Base-by-base conservation (phyloP, 2,113 vertebrate genomes). In the Gallinago media region DNA sequence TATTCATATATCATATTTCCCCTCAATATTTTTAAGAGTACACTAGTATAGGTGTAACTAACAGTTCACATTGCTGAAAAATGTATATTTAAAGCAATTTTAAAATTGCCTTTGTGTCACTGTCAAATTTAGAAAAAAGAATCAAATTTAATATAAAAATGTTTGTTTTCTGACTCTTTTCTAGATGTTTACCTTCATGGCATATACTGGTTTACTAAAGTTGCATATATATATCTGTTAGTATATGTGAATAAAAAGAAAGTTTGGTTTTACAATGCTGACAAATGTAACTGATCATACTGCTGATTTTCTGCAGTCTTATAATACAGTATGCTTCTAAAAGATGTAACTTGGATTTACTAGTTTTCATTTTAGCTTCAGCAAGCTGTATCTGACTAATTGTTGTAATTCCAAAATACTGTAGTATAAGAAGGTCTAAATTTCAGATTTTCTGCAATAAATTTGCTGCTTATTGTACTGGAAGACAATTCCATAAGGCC, bases 21-120 rank as follows among this genome's bases (percentile, higher is more conserved):
- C 0, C 1, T 54, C 2, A 3, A 36, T 71, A 49, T 40, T 49
- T 26, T 1, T 7, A 62, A 15, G 4, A 38, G 6, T 20, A 23
- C 9, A 63, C 26, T 74, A 23, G 21, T 36, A 10, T 17, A 79
- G 5, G 3, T 32, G 18, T 52, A 86, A 85, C 12, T 77, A 78
- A 50, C 58, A 83, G 66, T 80, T 77, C n/a, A 52, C 18, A 66
- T 13, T 26, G 11, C 6, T 70, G 27, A 34, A 85, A 91, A 83
- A 5, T 44, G 52, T 25, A 40, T 59, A 61, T 94, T 61, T 34
- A 74, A 83, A 65, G 11, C 7, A 93, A 89, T 81, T 61, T 42
- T 46, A 80, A 29, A 31, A 59, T 79, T 62, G 6, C 58, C 20
- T 84, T 86, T 68, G 5, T 89, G 50, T 72, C 27, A 68, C 29